Evolutionary conservation across 2,888 invertebrate species (phyloP), one percentile per base, ranked within the genome.

Genomic region (Agrotis ipsilon): DNA sequence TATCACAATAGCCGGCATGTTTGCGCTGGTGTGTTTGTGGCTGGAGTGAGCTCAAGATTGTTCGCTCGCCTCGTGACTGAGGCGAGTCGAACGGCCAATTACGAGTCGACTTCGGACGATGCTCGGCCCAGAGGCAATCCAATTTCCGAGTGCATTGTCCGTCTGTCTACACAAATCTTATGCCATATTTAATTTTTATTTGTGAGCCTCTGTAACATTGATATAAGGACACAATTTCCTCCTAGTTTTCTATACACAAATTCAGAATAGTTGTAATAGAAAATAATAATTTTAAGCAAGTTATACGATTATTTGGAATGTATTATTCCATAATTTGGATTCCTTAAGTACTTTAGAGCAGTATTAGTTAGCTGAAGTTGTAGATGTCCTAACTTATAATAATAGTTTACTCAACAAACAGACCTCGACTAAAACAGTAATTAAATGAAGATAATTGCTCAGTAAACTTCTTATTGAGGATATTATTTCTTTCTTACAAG

Each of bases 91-190:
- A 89, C 86, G 87, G 89, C 92, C 94, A 94, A 94, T 94, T 94
- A 94, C 89, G 88, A 80, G 78, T 78, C 82, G 85, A 87, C 89
- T 90, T 90, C 84, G 86, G 80, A 85, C 87, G 87, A 87, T 89
- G 88, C 91, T 90, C 86, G 86, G 86, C 87, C 89, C 89, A 88
- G 88, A 82, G 88, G 90, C 93, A 92, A 93, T 94, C 92, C 95
- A 94, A 95, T 95, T 95, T 95, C 92, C 87, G 87, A 90, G 88
- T 83, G 91, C 92, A 94, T 93, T 94, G 94, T 94, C 91, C 90
- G 89, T 83, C 88, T 89, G 89, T 90, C 87, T 80, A 68, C 85
- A 81, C 72, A 79, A 86, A 86, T 86, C 82, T 85, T 81, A 82
- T 84, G 81, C 68, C 75, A 82, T 84, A 55, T 81, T 73, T 79